Evolutionary conservation across 2,113 vertebrate genomes (phyloP).

Genomic region (Pristiophorus japonicus): DNA sequence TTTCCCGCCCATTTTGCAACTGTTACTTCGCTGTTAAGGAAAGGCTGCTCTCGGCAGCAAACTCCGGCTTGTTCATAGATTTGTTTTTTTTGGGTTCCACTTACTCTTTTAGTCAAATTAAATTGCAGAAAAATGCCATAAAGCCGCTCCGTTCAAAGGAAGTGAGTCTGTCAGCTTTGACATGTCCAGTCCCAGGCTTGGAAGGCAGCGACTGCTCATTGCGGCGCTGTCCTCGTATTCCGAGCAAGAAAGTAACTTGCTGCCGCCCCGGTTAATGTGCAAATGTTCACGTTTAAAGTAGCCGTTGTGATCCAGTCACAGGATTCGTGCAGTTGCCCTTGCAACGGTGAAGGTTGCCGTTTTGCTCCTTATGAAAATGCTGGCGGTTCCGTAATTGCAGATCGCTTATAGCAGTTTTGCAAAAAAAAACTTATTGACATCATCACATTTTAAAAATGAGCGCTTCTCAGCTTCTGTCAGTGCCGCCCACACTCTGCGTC

Average conservation of each 20-base stretch:
- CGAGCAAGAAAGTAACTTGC: background rate
- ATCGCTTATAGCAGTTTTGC: background rate
- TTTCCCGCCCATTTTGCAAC: conserved; percentile 60
- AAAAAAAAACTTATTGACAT: conserved; percentile 32
- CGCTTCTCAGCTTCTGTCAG: background rate
- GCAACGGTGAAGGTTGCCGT: too few species aligned
- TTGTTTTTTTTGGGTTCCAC: background rate
- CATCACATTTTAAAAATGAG: conserved; percentile 35
- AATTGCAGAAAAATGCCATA: background rate
- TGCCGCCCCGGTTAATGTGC: background rate
- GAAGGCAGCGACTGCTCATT: background rate
- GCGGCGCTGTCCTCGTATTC: background rate
- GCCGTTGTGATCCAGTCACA: background rate
- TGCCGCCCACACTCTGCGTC: conserved; percentile 29
- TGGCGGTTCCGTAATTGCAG: conserved; percentile 3
- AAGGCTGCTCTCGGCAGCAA: background rate
- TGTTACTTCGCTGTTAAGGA: conserved; percentile 35
- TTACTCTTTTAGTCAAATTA: background rate
- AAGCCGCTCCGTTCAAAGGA: background rate
- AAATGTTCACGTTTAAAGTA: background rate
- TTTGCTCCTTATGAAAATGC: background rate
- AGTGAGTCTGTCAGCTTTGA: background rate
- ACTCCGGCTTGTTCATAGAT: background rate
- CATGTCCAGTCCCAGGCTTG: conserved; percentile 1
- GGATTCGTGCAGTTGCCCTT: background rate